phyloP scores from a whole-genome alignment of 2,888 invertebrate genomes.

The Halictus quadricinctus region DNA sequence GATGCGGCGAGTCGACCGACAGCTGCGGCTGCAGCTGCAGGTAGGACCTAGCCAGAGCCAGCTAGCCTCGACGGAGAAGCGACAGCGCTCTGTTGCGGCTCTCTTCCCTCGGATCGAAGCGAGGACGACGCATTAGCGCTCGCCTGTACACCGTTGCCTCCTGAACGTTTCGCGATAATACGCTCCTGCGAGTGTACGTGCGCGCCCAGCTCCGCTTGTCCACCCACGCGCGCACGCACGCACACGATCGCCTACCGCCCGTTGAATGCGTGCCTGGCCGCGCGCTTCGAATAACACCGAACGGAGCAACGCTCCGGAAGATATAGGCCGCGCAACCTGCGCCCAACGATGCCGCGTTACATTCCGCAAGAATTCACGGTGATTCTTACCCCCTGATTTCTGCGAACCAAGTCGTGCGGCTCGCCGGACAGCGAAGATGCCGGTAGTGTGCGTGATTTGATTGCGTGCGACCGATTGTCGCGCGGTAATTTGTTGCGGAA shows the following conservation, averaged over 20 bases:
- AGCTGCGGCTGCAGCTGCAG: slow-evolving; percentile 58
- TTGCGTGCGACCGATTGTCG: no score
- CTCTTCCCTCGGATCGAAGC: slow-evolving; percentile 48
- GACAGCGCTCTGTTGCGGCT: slow-evolving; percentile 40
- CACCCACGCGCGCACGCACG: neutral
- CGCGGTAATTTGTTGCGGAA: no score
- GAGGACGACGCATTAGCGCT: slow-evolving; percentile 56
- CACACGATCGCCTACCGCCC: neutral
- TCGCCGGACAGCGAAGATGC: neutral
- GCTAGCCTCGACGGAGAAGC: slow-evolving; percentile 35
- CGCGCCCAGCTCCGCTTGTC: neutral
- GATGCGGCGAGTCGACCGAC: slow-evolving; percentile 58
- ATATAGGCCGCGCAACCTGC: slow-evolving; percentile 17
- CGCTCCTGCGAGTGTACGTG: slow-evolving; percentile 14
- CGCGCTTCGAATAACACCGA: slow-evolving; percentile 40
- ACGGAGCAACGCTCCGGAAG: slow-evolving; percentile 16
- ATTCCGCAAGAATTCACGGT: neutral
- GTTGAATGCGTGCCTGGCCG: slow-evolving; percentile 37
- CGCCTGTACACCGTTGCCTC: slow-evolving; percentile 50
- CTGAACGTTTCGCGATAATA: slow-evolving; percentile 56
- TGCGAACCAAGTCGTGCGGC: neutral
- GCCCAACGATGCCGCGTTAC: neutral
- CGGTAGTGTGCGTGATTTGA: no score
- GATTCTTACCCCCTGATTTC: neutral
- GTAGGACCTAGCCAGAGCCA: slow-evolving; percentile 32